Conservation (phyloP, 2,797 vertebrate species). For the Melanotaenia trifasciata region DNA sequence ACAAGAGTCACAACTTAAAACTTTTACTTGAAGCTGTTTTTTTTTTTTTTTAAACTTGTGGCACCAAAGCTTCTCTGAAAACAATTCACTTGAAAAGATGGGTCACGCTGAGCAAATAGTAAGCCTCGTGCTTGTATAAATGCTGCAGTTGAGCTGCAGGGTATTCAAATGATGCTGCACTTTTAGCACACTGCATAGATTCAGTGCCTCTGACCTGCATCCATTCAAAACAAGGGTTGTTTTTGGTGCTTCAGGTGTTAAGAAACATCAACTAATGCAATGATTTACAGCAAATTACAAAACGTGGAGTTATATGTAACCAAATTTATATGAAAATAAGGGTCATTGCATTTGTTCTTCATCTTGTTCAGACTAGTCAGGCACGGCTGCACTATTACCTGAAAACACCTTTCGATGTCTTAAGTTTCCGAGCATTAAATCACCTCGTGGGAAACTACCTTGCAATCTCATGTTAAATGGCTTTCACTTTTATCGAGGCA, state of each 20-base stretch:
- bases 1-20: slow-evolving; percentile 2
- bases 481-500: neutral
- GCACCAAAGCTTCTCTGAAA: slow-evolving; percentile 9
- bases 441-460: neutral
- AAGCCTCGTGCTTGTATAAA: slow-evolving; percentile 25
- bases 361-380: neutral
- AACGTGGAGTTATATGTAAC: neutral
- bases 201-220: neutral
- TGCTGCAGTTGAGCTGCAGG: slow-evolving; percentile 30
- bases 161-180: neutral
- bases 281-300: no score
- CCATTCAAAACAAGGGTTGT: neutral
- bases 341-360: neutral
- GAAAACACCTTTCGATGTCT: neutral
- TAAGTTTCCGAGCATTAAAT: neutral
- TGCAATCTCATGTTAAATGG: neutral
- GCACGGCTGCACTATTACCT: neutral
- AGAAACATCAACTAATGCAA: no score
- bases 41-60: slow-evolving; percentile 1
- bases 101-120: slow-evolving; percentile 45
- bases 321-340: neutral
- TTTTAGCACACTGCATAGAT: neutral
- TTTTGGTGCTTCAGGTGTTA: neutral
- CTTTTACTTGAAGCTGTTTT: neutral
- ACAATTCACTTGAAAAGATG: neutral